Evolutionary conservation across 2,113 vertebrate species (phyloP).

Genomic region (Onychostruthus taczanowskii): DNA sequence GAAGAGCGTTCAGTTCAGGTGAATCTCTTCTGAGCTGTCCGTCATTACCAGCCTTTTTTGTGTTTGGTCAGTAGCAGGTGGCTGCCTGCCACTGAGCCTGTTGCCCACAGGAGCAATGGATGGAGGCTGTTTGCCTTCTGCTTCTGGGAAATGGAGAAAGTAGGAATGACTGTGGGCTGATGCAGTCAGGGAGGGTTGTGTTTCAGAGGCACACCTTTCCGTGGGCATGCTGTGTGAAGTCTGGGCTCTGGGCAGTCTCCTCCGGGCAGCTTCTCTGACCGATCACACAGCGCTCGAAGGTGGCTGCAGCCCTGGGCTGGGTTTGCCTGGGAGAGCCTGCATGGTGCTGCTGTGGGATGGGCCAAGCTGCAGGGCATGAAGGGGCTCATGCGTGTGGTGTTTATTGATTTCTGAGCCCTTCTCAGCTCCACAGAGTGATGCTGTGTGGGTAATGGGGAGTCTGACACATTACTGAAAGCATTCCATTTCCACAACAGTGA

Average conservation of each 20-base stretch:
- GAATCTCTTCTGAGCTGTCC: background rate
- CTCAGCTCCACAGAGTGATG: background rate
- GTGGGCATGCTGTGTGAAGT: background rate
- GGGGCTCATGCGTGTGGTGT: accelerated
- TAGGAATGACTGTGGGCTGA: background rate
- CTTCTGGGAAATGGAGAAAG: background rate
- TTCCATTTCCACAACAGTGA: background rate
- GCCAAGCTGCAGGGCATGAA: background rate
- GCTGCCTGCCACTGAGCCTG: background rate
- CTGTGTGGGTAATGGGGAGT: background rate
- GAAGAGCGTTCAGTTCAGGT: background rate
- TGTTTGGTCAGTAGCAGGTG: background rate
- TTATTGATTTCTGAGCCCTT: background rate
- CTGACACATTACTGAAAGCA: background rate
- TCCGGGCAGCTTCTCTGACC: accelerated
- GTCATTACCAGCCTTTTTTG: background rate
- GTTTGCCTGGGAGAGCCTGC: background rate
- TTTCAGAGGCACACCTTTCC: background rate
- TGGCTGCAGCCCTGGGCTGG: accelerated
- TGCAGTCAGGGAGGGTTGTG: background rate
- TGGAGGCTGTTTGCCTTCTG: background rate
- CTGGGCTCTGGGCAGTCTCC: background rate
- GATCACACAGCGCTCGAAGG: accelerated
- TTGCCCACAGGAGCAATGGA: background rate
- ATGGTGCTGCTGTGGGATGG: background rate